A percentile compares a stretch with the other conserved stretches of the same genome.
Evolutionary conservation across 2,113 vertebrate genomes (phyloP).

Genomic region (Callionymus lyra): DNA sequence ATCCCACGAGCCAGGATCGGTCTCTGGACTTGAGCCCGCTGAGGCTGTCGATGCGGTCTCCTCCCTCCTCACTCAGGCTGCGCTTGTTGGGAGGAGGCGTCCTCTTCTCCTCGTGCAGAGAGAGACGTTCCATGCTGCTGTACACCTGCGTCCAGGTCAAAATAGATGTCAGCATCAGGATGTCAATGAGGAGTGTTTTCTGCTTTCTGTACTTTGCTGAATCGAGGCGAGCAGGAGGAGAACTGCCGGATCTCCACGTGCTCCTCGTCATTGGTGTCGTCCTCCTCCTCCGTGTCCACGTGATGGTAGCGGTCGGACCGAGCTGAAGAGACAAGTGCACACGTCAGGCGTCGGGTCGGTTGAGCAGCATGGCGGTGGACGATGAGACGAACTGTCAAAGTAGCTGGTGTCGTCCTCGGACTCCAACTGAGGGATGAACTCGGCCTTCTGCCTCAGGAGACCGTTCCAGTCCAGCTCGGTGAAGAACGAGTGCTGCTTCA

Average conservation of each 20-base stretch:
- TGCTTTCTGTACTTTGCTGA: slow-evolving; percentile 78
- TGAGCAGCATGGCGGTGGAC: background rate
- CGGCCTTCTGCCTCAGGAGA: slow-evolving; percentile 94
- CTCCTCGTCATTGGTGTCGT: slow-evolving; percentile 91
- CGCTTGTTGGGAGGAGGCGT: slow-evolving; percentile 85
- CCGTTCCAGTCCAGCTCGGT: slow-evolving; percentile 91
- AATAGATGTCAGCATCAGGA: background rate
- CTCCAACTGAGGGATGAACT: slow-evolving; percentile 95
- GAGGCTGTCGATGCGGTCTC: slow-evolving; percentile 77
- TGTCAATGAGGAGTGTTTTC: background rate
- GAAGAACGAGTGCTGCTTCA: slow-evolving; percentile 94
- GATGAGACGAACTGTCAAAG: slow-evolving; percentile 80
- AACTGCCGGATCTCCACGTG: slow-evolving; percentile 91
- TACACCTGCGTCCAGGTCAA: slow-evolving; percentile 73
- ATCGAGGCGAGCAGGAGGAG: slow-evolving; percentile 91
- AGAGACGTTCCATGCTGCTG: slow-evolving; percentile 94
- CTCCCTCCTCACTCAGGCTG: slow-evolving; percentile 91
- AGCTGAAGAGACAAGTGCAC: slow-evolving; percentile 57
- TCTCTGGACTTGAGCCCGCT: slow-evolving; percentile 77
- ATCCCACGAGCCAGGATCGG: slow-evolving; percentile 87
- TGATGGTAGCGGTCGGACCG: slow-evolving; percentile 91
- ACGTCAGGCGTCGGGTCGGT: background rate
- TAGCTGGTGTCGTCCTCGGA: slow-evolving; percentile 98
- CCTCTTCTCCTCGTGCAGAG: slow-evolving; percentile 83
- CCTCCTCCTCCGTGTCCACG: slow-evolving; percentile 90